Base-by-base conservation (phyloP, 2,113 vertebrate species). In the Polypterus bichir region DNA sequence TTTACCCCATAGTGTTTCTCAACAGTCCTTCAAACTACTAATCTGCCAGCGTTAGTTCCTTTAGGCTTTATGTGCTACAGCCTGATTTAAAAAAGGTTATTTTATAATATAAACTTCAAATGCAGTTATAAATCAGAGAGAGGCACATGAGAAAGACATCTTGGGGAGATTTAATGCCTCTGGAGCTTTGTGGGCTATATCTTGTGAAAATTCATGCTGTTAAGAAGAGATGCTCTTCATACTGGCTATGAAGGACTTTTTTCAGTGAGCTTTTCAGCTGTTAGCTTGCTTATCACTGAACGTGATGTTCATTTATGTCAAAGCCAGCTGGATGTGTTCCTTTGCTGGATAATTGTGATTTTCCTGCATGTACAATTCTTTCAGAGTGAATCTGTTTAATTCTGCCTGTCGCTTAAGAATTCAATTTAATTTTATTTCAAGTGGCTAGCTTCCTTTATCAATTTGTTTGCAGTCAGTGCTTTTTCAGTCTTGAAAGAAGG, bases 51-150 rank as follows among this genome's bases (percentile, higher is more conserved):
- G 27, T 27, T 27, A 27, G 27, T 27, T 27, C 27, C 27, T 27
- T 27, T 27, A 27, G 27, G 27, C 27, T 27, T 27, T 27, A 27
- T 27, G 27, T 27, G 27, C 27, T 27, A 27, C 27, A 27, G 27
- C 27, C 27, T 27, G 27, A 27, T 27, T 27, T 27, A 27, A 27
- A 27, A 27, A 27, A 27, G 27, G 27, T 27, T 27, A 27, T 58
- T 58, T 27, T 45, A 58, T 45, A 58, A 58, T 58, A 45, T 44
- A 4, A 44, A 45, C 44, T 58, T 58, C 11, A 58, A 44, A 11
- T 58, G 56, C 44, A 58, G 44, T 7, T 58, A 58, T 58, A 44
- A 58, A 58, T 45, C 56, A 58, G 8, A 8, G 44, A 6, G 56
- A 6, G 5, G 27, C 44, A 45, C 8, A 44, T 56, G 44, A 11